Conservation (phyloP, 2,888 invertebrate species). For the Leucophenga maculata region DNA sequence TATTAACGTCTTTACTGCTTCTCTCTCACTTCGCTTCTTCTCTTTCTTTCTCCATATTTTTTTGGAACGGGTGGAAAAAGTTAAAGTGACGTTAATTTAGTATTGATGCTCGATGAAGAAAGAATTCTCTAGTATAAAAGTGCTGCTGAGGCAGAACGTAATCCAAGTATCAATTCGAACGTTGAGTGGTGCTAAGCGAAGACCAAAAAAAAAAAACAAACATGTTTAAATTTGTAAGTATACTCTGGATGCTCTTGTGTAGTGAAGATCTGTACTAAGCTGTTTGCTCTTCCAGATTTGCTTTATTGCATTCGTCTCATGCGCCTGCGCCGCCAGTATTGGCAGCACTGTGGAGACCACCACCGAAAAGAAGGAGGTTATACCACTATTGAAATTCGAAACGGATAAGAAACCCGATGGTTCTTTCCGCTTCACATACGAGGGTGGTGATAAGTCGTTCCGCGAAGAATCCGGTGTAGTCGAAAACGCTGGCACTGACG, state of each 20-base stretch:
- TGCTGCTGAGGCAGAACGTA: slow-evolving; percentile 40
- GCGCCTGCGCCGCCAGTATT: slow-evolving; percentile 53
- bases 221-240: slow-evolving; percentile 60
- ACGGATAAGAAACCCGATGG: slow-evolving; percentile 60
- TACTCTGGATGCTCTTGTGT: background rate
- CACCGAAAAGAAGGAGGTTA: slow-evolving; percentile 53
- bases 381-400: slow-evolving; percentile 59
- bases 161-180: slow-evolving; percentile 43
- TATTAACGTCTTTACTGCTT: slow-evolving; percentile 29
- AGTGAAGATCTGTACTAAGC: slow-evolving; percentile 1
- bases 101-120: slow-evolving; percentile 36
- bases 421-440: slow-evolving; percentile 64
- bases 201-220: slow-evolving; percentile 39
- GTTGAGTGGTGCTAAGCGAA: slow-evolving; percentile 47
- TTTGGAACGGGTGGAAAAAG: slow-evolving; percentile 34
- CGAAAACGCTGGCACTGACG: slow-evolving; percentile 61
- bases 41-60: slow-evolving; percentile 16
- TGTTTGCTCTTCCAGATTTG: slow-evolving; percentile 44
- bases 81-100: slow-evolving; percentile 61
- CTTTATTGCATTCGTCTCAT: slow-evolving; percentile 52
- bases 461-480: slow-evolving; percentile 61
- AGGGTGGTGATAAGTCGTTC: slow-evolving; percentile 62
- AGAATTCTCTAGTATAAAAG: slow-evolving; percentile 59
- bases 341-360: slow-evolving; percentile 41
- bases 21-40: slow-evolving; percentile 36